A percentile compares a stretch with the other conserved stretches of the same genome.
Conservation (phyloP, 2,888 invertebrate genomes). For the Zaprionus bogoriensis region DNA sequence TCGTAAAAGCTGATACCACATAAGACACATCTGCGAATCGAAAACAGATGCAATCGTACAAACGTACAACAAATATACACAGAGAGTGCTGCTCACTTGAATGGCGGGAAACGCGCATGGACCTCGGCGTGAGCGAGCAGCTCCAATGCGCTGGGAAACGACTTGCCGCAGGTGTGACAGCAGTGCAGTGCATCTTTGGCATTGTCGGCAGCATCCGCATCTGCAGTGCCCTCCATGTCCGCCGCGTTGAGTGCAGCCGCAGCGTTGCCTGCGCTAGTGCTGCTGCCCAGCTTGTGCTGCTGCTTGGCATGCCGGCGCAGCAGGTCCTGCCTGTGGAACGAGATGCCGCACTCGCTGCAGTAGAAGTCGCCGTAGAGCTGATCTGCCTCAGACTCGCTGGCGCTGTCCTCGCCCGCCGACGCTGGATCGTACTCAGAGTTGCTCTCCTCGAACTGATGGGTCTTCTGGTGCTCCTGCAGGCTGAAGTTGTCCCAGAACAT, state of each 20-base stretch:
- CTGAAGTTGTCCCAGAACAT: conserved; percentile 89
- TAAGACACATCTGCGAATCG: conserved; percentile 84
- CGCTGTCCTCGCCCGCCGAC: conserved; percentile 82
- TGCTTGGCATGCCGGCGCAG: conserved; percentile 88
- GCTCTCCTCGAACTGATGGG: conserved; percentile 85
- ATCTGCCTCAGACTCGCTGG: conserved; percentile 84
- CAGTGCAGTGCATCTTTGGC: conserved; percentile 84
- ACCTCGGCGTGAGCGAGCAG: conserved; percentile 91
- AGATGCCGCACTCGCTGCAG: conserved; percentile 90
- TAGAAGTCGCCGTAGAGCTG: conserved; percentile 85
- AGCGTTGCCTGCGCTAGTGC: not conserved
- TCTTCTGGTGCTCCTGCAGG: conserved; percentile 85
- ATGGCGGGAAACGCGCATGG: conserved; percentile 86
- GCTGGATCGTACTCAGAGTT: conserved; percentile 83
- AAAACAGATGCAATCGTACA: too few species aligned
- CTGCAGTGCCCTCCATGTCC: conserved; percentile 14
- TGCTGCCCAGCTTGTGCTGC: conserved; percentile 67
- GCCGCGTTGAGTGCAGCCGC: not conserved
- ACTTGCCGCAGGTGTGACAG: conserved; percentile 91
- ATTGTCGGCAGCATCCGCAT: conserved; percentile 60
- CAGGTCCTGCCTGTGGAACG: conserved; percentile 90
- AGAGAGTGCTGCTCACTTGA: too few species aligned
- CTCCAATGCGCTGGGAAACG: conserved; percentile 89
- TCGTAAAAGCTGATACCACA: conserved; percentile 87
- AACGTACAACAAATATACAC: too few species aligned